Base-by-base conservation (phyloP, 2,113 vertebrate species). In the Ptilorrhoa leucosticta region DNA sequence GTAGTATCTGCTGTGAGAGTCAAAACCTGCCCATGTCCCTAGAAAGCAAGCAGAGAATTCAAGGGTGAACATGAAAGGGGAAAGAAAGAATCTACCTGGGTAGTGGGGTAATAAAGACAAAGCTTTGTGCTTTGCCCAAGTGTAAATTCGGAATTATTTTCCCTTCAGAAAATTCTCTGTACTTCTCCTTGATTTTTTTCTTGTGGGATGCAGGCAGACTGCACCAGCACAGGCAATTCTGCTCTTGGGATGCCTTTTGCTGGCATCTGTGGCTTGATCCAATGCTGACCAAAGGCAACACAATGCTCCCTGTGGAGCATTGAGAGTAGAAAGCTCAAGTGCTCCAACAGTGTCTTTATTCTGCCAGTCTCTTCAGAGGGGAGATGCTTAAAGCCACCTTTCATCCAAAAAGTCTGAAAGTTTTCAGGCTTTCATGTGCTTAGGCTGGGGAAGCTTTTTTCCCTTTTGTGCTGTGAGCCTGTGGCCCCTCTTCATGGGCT, bases 121-220 rank as follows among this genome's bases (percentile, higher is more conserved):
- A 91, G 80, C 83, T 92, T 48, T 92, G 48, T 81, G 54, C 37
- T 83, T 92, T 83, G 60, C 79, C 54, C 37, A 60, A 58, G 83
- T 51, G 83, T 81, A 86, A 94, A 63, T 90, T 86, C 17, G 28
- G 72, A 35, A 88, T 93, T 84, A 60, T 80, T 92, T 93, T 85
- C 71, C 53, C 44, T 88, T 91, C n/a, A 47, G 47, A 75, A 81
- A 75, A 39, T 56, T 81, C 63, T 60, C 60, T 72, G 4, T 50
- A 40, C 50, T 90, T 63, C 56, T 63, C n/a, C 60, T 89, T 76
- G 81, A 57, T 71, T 60, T 76, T 76, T 78, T 73, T 69, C n/a
- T 57, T 42, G 17, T 33, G 70, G 47, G 58, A 65, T 0, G 0
- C 2, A 5, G 50, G 57, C 71, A 90, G 37, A 28, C 60, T 68